phyloP scores from a whole-genome alignment of 2,113 vertebrate genomes.

The Prunella fulvescens region DNA sequence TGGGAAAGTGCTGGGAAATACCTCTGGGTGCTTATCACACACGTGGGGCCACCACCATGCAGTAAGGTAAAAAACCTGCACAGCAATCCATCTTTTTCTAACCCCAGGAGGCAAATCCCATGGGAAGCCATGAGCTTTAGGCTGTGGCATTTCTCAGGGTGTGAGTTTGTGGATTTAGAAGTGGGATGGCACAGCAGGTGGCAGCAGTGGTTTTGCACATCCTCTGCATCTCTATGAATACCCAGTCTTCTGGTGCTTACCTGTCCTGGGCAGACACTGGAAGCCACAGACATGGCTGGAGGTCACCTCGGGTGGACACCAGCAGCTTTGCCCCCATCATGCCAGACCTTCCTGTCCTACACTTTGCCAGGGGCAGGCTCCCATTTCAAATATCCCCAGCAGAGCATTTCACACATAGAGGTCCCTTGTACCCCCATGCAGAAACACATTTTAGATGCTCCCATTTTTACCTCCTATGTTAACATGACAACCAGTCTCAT shows the following conservation, averaged over 20 bases:
- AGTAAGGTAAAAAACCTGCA: neutral
- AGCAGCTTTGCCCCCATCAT: neutral
- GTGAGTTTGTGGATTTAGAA: neutral
- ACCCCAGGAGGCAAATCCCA: neutral
- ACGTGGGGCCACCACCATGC: rapidly evolving
- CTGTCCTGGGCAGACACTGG: neutral
- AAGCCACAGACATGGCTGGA: neutral
- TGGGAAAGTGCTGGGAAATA: neutral
- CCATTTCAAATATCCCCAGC: neutral
- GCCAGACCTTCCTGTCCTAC: neutral
- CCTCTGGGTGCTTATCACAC: neutral
- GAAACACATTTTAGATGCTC: neutral
- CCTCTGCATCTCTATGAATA: neutral
- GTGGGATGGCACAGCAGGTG: neutral
- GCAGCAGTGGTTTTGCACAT: neutral
- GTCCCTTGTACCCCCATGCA: rapidly evolving
- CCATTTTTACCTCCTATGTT: neutral
- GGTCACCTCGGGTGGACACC: neutral
- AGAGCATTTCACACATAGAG: neutral
- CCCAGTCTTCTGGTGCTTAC: rapidly evolving
- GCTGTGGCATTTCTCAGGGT: too few species aligned
- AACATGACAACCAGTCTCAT: neutral
- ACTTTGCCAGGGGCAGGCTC: neutral
- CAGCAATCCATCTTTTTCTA: neutral
- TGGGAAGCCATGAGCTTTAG: neutral